Percentiles rank a stretch among this genome's conserved stretches.
phyloP scores from a whole-genome alignment of 2,113 vertebrate genomes.

The Centropus bengalensis region DNA sequence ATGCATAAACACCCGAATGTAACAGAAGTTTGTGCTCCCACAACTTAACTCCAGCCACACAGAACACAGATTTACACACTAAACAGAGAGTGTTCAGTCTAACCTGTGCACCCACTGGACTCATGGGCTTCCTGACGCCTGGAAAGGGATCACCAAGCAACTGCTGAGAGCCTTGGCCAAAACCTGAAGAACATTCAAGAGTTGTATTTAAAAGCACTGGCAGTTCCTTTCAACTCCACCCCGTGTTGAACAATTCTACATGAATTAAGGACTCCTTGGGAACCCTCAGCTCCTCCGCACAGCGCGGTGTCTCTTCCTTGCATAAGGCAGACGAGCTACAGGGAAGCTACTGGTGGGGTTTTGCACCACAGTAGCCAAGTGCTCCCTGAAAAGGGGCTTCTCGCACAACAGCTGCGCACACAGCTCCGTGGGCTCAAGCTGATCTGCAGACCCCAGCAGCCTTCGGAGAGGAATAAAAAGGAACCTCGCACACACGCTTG shows the following conservation, averaged over 20 bases:
- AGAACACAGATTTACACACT: not conserved
- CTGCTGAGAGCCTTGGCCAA: conserved; percentile 82
- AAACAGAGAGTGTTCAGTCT: not conserved
- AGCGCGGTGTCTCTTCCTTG: not conserved
- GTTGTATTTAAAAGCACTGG: not conserved
- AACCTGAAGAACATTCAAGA: conserved; percentile 75
- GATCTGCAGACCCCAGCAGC: not conserved
- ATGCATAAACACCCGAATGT: not conserved
- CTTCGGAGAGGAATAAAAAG: not conserved
- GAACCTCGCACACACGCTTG: not conserved
- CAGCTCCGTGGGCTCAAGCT: not conserved
- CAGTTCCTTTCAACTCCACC: not conserved
- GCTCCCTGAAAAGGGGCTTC: not conserved
- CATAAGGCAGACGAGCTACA: not conserved
- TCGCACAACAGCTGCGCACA: not conserved
- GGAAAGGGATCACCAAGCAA: conserved; percentile 88
- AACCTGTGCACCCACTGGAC: conserved; percentile 84
- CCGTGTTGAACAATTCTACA: not conserved
- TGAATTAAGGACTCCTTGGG: not conserved
- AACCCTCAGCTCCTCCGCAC: not conserved
- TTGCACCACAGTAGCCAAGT: not conserved
- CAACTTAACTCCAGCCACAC: not conserved
- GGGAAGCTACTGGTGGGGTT: not conserved
- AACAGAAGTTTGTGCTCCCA: not conserved
- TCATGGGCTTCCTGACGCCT: conserved; percentile 86